Evolutionary conservation across 2,888 invertebrate genomes (phyloP), one percentile per base, ranked within the genome.

Genomic region (Apamea sordens): DNA sequence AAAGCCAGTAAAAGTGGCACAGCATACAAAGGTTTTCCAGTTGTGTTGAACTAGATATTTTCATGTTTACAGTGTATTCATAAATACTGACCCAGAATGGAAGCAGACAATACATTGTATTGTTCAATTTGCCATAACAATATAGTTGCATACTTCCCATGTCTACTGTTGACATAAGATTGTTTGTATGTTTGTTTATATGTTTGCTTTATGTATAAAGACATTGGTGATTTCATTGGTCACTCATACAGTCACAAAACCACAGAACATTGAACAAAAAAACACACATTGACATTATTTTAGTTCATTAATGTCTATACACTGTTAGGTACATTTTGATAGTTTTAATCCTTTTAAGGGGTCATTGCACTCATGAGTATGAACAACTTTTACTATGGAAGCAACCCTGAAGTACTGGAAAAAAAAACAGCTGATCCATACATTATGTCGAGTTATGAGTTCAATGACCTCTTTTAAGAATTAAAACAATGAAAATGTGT

Each of bases 41-140:
- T 56, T 5, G 15, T 44, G 36, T 68, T 61, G 15, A 69, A 32
- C 53, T 63, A 15, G 13, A 75, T 36, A 74, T 69, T 53, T 15
- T 28, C 53, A 67, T 53, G 50, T 53, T 44, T 36, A 71, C 67
- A 81, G 44, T 56, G 41, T 21, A 67, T 73, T 76, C 5, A 71
- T 11, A 56, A 71, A 71, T 64, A 61, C 18, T 65, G 44, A 70
- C 50, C 56, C 32, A 3, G 8, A 69, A 77, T 50, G 56, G 36
- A 82, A 77, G 21, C 24, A 63, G 63, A 86, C 86, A 86, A 83
- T 86, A 63, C 53, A 61, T 65, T 73, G 75, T 47, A 56, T 74
- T 80, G 76, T 80, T 76, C 36, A 79, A n/a, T 61, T 64, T 64
- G 18, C 64, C 70, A 79, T n/a, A 83, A 74, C 71, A 74, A 63